These are phyloP conservation scores for Agrypnus murinus DNA, from an alignment of 2,888 invertebrate species.

Conservation along the genomic window DNA sequence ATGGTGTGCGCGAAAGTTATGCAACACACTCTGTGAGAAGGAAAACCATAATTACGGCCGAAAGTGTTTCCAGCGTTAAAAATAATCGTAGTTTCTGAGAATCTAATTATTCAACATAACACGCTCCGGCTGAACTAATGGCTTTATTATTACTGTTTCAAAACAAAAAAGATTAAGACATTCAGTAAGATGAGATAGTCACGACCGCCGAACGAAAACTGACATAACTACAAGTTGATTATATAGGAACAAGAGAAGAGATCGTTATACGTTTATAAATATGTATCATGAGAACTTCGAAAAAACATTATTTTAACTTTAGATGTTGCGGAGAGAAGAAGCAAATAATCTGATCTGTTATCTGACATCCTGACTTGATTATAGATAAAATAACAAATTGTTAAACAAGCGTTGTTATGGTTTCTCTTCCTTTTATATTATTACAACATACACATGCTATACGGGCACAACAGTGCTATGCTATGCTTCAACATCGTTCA, in stretches of 20 bases:
- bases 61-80: constrained; percentile 44
- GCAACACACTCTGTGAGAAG: constrained; percentile 9
- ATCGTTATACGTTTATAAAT: constrained; percentile 46
- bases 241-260: constrained; percentile 44
- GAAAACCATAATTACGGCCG: constrained; percentile 37
- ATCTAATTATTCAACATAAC: constrained; percentile 50
- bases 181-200: constrained; percentile 52
- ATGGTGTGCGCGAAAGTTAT: constrained; percentile 10
- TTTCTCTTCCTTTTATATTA: not conserved
- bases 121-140: constrained; percentile 51
- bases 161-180: constrained; percentile 51
- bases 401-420: constrained; percentile 17
- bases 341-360: constrained; percentile 32
- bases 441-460: not conserved
- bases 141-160: constrained; percentile 50
- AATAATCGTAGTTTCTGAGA: constrained; percentile 41
- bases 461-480: not conserved
- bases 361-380: constrained; percentile 34
- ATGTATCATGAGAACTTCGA: constrained; percentile 50
- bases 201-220: constrained; percentile 50
- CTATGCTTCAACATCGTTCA: not conserved
- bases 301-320: constrained; percentile 43
- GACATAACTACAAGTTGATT: constrained; percentile 49
- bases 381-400: constrained; percentile 27
- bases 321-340: constrained; percentile 24